Base-by-base conservation (phyloP, 2,797 vertebrate species). In the Premnoplex brunnescens region DNA sequence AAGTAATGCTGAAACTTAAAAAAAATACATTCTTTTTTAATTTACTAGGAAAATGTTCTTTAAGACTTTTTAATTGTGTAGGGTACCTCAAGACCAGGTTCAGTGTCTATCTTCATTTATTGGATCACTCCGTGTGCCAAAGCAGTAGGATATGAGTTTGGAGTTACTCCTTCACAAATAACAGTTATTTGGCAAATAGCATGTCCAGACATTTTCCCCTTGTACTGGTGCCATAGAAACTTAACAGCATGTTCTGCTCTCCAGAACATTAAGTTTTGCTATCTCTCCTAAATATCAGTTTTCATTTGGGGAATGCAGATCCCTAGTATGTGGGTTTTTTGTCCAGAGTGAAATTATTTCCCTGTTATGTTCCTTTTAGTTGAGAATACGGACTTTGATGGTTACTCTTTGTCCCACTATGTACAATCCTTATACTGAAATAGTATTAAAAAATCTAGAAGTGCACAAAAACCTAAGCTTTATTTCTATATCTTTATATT, bases 221-320 rank as follows among this genome's bases (percentile, higher is more conserved):
- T 97, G 95, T 87, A 52, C 26, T 97, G 95, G 91, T 94, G 96
- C 95, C 96, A 93, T 54, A 86, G 85, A 88, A 79, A 93, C 23
- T 96, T 96, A 95, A 81, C 54, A 88, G 23, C 18, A 30, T 62
- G 58, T 81, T 89, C 79, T 89, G 39, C 32, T 92, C 46, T 94
- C 69, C 85, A 88, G 82, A 92, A 94, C 46, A 85, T 69, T 75
- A 89, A 85, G n/a, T 94, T 92, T 93, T 95, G 69, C 89, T 96
- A 68, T 95, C 89, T 94, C 64, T 92, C 58, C 62, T 89, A 58
- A 92, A 81, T 92, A 94, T 93, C 73, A 30, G 55, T 85, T 96
- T 96, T 87, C 91, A 36, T 60, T 55, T 75, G 30, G 27, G 72
- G 68, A 94, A 91, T 68, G 58, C 23, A 85, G 36, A n/a, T 88